Base-by-base conservation (phyloP, 2,888 invertebrate genomes). In the Acrobasis suavella region DNA sequence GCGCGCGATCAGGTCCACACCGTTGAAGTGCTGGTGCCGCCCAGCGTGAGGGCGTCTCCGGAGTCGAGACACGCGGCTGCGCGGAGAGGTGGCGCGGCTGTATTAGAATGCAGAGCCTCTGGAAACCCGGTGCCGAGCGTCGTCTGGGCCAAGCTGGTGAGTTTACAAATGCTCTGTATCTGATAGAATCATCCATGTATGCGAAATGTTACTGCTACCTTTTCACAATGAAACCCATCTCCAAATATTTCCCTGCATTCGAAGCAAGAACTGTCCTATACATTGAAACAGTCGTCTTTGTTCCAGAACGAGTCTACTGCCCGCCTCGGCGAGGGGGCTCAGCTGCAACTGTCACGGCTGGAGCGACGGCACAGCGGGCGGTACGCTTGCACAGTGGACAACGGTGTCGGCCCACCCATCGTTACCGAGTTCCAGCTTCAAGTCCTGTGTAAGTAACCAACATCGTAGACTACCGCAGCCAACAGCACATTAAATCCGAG, bases 51-150 rank as follows among this genome's bases (percentile, higher is more conserved):
- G 37, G 94, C 94, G n/a, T 93, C 95, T 51, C 95, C 95, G 5
- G 94, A 95, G 73, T 94, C 89, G 0, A 90, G 94, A 6, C 94
- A 95, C 74, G 92, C 95, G 58, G 94, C 95, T 46, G 95, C 95
- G 12, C 83, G 95, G 55, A 93, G 95, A 64, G 95, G 95, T 0
- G 95, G 95, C 12, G 94, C 95, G 0, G 94, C 95, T 1, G 95
- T 95, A 50, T 83, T 96, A 62, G 95, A 95, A 81, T 96, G 96
- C 75, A 89, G 95, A 65, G 95, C 95, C 0, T 94, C 95, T 0
- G 96, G 96, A 14, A 96, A 96, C 85, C 96, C 96, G 0, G 95
- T 95, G 39, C 96, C 96, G 0, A 93, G 91, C 22, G 95, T 96
- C 67, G 93, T 92, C n/a, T 96, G 96, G 96, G 94, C 94, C 64